Percentiles rank a stretch among this genome's conserved stretches.
Evolutionary conservation across 1,140 invertebrate species (phyloP).

Genomic region (Heliconius hewitsoni): DNA sequence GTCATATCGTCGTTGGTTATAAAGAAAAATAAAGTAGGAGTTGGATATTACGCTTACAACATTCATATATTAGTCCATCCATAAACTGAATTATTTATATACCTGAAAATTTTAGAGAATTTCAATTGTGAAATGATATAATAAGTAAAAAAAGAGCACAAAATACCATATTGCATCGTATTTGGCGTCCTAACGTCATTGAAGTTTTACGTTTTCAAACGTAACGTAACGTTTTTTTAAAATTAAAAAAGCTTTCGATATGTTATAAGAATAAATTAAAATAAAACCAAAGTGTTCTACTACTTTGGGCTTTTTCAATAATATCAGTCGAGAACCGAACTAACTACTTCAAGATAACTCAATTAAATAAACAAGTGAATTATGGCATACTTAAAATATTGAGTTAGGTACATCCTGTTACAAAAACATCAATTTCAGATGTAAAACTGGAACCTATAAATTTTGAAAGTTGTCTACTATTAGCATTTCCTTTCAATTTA

Average conservation of each 20-base stretch:
- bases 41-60: background rate
- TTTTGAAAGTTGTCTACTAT: slow-evolving; percentile 47
- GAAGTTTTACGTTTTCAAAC: too few relatives aligned
- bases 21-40: background rate
- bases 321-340: background rate
- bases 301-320: too few relatives aligned
- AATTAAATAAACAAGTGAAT: background rate
- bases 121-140: too few relatives aligned
- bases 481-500: slow-evolving; percentile 45
- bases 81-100: too few relatives aligned
- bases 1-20: background rate
- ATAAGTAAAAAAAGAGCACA: too few relatives aligned
- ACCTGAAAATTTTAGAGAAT: too few relatives aligned
- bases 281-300: too few relatives aligned
- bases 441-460: slow-evolving; percentile 40
- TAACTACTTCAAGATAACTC: background rate
- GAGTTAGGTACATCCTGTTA: background rate
- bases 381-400: background rate
- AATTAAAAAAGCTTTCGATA: too few relatives aligned
- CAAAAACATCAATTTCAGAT: slow-evolving; percentile 17
- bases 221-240: too few relatives aligned
- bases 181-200: too few relatives aligned
- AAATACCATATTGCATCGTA: too few relatives aligned
- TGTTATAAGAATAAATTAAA: too few relatives aligned
- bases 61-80: background rate